Base-by-base conservation (phyloP, 2,113 vertebrate species). In the Odocoileus hemionus region DNA sequence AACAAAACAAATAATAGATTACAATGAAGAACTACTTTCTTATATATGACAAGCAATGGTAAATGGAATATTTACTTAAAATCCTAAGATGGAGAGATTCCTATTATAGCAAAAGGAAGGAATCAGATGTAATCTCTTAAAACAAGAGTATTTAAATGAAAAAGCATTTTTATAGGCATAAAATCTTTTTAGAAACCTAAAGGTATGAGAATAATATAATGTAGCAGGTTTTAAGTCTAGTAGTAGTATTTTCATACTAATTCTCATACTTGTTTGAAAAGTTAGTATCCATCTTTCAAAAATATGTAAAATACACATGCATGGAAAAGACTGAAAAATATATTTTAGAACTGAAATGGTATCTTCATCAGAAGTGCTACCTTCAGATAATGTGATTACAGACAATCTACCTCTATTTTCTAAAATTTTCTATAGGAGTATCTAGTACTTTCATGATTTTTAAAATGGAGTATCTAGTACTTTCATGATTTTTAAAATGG, bases 41-140 rank as follows among this genome's bases (percentile, higher is more conserved):
- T 95, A 55, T 45, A 85, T 58, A n/a, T 80, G 57, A 60, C 45
- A 84, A 92, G 19, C 12, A 57, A 61, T 30, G 33, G 36, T 28
- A 97, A 93, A 50, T 47, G 16, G 30, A 97, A 43, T 80, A 87
- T 64, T 74, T 39, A 93, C 21, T 89, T 89, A 95, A 94, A 87
- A 80, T 74, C 28, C 70, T 64, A 89, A 88, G 21, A 70, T 26
- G 2, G 19, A 83, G 1, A 64, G 15, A 88, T 25, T 94, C 9
- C n/a, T 64, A 5, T 83, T 89, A 43, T 7, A 60, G 80, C 33
- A 84, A 76, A 2, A 79, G 39, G 26, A 95, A 55, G 26, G 43
- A 91, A 60, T 36, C 25, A 45, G 25, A 93, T 13, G 60, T 50
- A 93, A 91, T 76, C 39, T 93, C 17, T 79, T 92, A 92, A 97